Evolutionary conservation across 92 coral and sea anemone genomes (phyloP).

Genomic region (Heteractis magnifica): DNA sequence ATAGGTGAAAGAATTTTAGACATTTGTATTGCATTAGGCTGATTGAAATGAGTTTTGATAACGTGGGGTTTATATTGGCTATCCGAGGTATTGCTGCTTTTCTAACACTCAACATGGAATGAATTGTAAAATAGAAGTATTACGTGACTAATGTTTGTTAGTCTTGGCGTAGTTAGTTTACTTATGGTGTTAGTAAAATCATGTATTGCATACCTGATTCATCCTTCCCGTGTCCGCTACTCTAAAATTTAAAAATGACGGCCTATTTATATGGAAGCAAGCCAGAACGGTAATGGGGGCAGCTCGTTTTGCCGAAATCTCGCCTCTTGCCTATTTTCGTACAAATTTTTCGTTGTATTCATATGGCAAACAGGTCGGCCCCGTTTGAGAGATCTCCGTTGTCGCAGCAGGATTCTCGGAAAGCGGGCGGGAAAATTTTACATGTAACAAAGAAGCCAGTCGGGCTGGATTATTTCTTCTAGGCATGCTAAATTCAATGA

Average conservation of each 20-base stretch:
- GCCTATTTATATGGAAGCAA: too few species aligned
- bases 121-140: slow-evolving; percentile 1
- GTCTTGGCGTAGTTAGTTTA: not conserved
- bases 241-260: not conserved
- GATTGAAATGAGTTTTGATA: slow-evolving; percentile 10
- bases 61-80: slow-evolving; percentile 9
- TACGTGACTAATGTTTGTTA: not conserved
- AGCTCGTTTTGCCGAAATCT: too few species aligned
- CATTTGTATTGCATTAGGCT: slow-evolving; percentile 8
- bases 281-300: too few species aligned
- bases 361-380: too few species aligned
- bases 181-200: not conserved
- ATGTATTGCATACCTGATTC: not conserved
- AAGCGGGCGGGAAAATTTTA: too few species aligned
- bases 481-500: too few species aligned
- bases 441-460: too few species aligned
- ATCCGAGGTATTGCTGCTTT: not conserved
- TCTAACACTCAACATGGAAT: not conserved
- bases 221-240: not conserved
- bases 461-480: too few species aligned
- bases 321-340: too few species aligned
- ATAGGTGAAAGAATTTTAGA: slow-evolving; percentile 3
- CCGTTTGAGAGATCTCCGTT: too few species aligned
- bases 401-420: too few species aligned
- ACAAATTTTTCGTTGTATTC: too few species aligned